These are phyloP conservation scores for Oceanodroma leucorhoa DNA, from an alignment of 2,797 vertebrate genomes.

Conservation along the genomic window DNA sequence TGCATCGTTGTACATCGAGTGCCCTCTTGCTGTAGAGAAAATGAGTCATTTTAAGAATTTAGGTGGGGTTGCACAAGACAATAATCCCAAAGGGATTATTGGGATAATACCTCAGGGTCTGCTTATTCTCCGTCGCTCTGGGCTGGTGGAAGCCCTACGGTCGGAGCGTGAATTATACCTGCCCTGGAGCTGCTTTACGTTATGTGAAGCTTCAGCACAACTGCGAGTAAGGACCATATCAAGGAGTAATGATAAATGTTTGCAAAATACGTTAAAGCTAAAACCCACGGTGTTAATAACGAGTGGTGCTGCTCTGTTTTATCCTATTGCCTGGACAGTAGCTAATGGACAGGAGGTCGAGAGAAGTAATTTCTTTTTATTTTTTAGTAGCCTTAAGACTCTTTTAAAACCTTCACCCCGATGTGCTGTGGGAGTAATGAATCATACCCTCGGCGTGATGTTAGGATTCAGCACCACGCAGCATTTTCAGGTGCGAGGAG, in stretches of 20 bases:
- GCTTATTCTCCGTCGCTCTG: accelerated
- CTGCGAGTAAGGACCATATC: background rate
- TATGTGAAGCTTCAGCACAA: background rate
- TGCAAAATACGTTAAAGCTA: background rate
- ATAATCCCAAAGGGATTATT: background rate
- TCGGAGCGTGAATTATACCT: accelerated
- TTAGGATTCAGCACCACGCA: background rate
- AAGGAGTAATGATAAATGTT: background rate
- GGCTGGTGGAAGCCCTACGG: accelerated
- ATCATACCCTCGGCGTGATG: background rate
- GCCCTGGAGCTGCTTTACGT: background rate
- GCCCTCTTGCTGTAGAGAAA: background rate
- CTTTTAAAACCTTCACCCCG: background rate
- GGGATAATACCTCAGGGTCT: background rate
- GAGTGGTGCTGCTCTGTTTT: background rate
- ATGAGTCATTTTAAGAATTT: background rate
- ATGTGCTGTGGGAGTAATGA: background rate
- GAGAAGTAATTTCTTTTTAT: background rate
- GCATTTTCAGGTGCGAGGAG: background rate
- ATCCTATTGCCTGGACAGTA: accelerated
- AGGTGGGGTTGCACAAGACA: background rate
- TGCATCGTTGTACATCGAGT: accelerated
- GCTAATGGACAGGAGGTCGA: background rate
- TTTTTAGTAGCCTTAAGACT: background rate
- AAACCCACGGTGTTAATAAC: background rate